Percentiles rank a stretch among this genome's conserved stretches.
phyloP scores from a whole-genome alignment of 2,113 vertebrate genomes.

The Globicephala melas region DNA sequence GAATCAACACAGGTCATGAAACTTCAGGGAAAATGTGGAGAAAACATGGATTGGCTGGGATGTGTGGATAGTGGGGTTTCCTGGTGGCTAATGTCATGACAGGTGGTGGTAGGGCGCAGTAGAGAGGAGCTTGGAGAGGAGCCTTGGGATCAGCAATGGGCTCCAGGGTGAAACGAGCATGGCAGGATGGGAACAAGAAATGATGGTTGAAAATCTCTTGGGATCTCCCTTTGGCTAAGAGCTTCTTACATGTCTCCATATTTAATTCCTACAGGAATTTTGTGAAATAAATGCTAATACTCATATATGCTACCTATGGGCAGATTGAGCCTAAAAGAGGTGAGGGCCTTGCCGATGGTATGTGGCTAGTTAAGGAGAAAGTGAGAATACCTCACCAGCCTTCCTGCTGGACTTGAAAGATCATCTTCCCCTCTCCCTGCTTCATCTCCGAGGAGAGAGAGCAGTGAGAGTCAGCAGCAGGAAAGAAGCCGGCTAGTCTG shows the following conservation, averaged over 20 bases:
- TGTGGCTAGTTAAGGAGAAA: neutral
- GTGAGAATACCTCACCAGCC: too few relatives aligned
- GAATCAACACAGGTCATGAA: neutral
- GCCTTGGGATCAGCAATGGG: fast-evolving
- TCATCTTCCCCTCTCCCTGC: fast-evolving
- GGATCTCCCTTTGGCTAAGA: neutral
- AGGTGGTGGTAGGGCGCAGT: neutral
- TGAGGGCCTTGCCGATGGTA: neutral
- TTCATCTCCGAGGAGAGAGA: neutral
- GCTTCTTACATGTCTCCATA: neutral
- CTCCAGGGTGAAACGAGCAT: neutral
- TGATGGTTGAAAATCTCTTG: neutral
- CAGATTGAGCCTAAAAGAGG: neutral
- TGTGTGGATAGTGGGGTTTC: too few relatives aligned
- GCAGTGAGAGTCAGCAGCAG: neutral
- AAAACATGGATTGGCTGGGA: neutral
- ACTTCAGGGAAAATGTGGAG: neutral
- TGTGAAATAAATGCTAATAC: neutral
- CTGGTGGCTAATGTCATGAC: neutral
- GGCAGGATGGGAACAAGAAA: neutral
- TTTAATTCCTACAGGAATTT: neutral
- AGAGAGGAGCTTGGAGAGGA: neutral
- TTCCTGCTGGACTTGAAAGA: too few relatives aligned
- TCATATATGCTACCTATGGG: neutral
- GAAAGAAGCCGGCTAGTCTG: neutral